Base-by-base conservation (phyloP, 1,140 invertebrate species). In the Dufourea novaeangliae region DNA sequence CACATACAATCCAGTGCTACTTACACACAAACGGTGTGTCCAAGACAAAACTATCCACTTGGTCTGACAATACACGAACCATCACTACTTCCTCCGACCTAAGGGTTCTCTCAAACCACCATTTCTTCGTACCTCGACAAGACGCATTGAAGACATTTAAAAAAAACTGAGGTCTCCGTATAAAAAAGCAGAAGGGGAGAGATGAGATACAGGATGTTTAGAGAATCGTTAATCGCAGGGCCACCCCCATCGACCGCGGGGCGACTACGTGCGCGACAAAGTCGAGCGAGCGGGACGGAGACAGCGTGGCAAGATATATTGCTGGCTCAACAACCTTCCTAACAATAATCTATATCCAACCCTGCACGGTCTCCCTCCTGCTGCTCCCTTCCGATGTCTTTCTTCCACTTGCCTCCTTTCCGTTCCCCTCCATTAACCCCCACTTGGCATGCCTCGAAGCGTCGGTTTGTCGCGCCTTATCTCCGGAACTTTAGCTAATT, bases 301-400 rank as follows among this genome's bases (percentile, higher is more conserved):
- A 54, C 50, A 56, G 72, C 80, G 63, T 77, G 75, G 63, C 63
- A 63, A 78, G 81, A 83, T 82, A 73, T 72, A 81, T 83, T 72
- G 63, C 79, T 77, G 57, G 46, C 73, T 81, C 69, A 79, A 83
- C 54, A 74, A 83, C 79, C 75, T 68, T 66, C 29, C 79, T 83
- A 82, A 83, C 69, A 83, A 83, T 83, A 82, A 83, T 83, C 79
- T 79, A 83, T 79, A 83, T 72, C 63, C 57, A 83, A 78, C 52
- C n/a, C 67, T 72, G 46, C 27, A 61, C n/a, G n/a, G 61, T 27
- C n/a, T 61, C 73, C 32, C 14, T 37, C 39, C 52, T 34, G 32
- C n/a, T 25, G 44, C 37, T n/a, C n/a, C n/a, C n/a, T n/a, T n/a
- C 52, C 10, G 27, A 4, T 57, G 34, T 57, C 27, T 57, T 54